Evolutionary conservation across 2,797 vertebrate species (phyloP).

Genomic region (Pteronotus mesoamericanus): DNA sequence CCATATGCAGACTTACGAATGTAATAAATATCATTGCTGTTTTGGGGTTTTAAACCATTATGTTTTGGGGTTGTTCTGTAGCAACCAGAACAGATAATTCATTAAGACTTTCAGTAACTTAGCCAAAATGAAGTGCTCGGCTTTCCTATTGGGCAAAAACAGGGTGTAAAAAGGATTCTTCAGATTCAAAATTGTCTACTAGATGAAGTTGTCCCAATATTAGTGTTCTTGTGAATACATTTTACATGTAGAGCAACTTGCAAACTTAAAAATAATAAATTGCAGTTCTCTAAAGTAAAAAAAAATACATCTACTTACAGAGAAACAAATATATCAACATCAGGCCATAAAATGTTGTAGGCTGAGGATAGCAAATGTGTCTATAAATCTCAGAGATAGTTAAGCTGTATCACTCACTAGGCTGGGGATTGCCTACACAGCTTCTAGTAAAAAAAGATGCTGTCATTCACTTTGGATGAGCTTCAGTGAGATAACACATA

Average conservation of each 20-base stretch:
- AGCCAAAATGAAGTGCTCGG: not conserved
- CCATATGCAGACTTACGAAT: not conserved
- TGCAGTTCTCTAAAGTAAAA: constrained; percentile 29
- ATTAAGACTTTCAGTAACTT: not conserved
- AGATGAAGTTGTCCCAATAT: not conserved
- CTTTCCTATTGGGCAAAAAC: not conserved
- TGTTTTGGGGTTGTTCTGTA: not conserved
- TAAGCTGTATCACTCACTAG: constrained; percentile 54
- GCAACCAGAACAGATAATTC: not conserved
- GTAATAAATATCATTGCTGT: not conserved
- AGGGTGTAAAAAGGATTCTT: not conserved
- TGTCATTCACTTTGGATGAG: constrained; percentile 75
- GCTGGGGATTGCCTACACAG: constrained; percentile 64
- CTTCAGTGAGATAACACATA: constrained; percentile 74
- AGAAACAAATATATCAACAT: constrained; percentile 56
- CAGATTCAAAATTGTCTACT: not conserved
- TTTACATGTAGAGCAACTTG: not conserved
- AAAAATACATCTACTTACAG: not conserved
- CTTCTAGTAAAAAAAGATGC: constrained; percentile 78
- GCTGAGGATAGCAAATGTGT: constrained; percentile 61
- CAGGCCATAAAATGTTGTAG: not conserved
- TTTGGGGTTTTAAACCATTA: not conserved
- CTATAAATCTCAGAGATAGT: constrained; percentile 75
- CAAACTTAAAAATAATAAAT: constrained; percentile 38
- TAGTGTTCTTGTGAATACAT: not conserved